Conservation (phyloP, 2,113 vertebrate genomes). For the Pituophis catenifer region DNA sequence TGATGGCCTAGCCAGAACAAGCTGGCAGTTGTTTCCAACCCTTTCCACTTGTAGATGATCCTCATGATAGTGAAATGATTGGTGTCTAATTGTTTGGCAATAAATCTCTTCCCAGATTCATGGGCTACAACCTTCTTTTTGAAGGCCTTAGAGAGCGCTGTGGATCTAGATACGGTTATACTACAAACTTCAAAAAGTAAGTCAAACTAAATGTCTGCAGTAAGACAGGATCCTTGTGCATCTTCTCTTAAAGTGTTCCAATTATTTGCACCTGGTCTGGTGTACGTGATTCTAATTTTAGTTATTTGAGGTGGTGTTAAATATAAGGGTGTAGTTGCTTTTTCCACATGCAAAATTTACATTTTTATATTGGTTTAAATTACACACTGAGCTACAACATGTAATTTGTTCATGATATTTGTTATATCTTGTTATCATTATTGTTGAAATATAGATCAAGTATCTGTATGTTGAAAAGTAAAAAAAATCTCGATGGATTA, state of each 20-base stretch:
- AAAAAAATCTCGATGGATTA: background rate
- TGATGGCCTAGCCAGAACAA: background rate
- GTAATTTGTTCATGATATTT: background rate
- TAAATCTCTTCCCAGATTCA: background rate
- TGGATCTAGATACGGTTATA: background rate
- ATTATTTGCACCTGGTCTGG: background rate
- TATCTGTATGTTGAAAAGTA: background rate
- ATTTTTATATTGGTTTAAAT: background rate
- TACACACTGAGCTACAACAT: background rate
- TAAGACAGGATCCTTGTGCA: background rate
- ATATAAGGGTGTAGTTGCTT: background rate
- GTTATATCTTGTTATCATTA: background rate
- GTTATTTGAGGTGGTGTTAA: background rate
- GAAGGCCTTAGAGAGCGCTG: background rate
- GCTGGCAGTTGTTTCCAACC: background rate
- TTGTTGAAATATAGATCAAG: background rate
- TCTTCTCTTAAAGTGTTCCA: background rate
- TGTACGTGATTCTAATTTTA: background rate
- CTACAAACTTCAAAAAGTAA: background rate
- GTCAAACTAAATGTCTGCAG: background rate
- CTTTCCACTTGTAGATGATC: background rate
- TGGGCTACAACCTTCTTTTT: background rate
- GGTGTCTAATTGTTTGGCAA: background rate
- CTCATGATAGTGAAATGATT: background rate
- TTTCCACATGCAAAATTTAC: background rate